These are phyloP conservation scores for Pyralis farinalis DNA, from an alignment of 2,888 invertebrate genomes.

Conservation along the genomic window DNA sequence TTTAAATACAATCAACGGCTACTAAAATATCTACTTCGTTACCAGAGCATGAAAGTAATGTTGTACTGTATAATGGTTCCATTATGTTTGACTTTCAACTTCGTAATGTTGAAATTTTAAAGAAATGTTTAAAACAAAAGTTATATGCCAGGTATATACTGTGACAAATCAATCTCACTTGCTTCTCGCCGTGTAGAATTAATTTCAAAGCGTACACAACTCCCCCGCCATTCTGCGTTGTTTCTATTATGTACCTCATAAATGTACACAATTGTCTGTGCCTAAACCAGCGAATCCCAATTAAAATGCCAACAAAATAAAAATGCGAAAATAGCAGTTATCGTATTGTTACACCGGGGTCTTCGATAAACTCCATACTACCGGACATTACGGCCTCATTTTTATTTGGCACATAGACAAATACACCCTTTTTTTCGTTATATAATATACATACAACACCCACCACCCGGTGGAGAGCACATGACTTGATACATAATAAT, in stretches of 20 bases:
- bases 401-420: constrained; percentile 80
- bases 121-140: too few relatives aligned
- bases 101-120: too few relatives aligned
- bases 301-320: not conserved
- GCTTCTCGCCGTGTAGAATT: too few relatives aligned
- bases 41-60: constrained; percentile 28
- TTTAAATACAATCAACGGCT: constrained; percentile 24
- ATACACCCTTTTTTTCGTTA: constrained; percentile 72
- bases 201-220: too few relatives aligned
- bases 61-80: constrained; percentile 16
- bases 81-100: too few relatives aligned
- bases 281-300: too few relatives aligned
- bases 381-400: constrained; percentile 79
- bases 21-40: constrained; percentile 32
- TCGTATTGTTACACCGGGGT: constrained; percentile 28
- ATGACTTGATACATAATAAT: constrained; percentile 35
- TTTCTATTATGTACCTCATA: too few relatives aligned
- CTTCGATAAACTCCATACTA: constrained; percentile 67
- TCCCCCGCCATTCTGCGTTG: too few relatives aligned
- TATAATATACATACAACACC: constrained; percentile 51
- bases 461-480: constrained; percentile 26
- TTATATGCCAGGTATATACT: too few relatives aligned
- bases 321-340: constrained; percentile 32
- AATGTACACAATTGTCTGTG: too few relatives aligned
- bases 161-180: too few relatives aligned